Evolutionary conservation across 2,888 invertebrate species (phyloP), one percentile per base, ranked within the genome.

Genomic region (Hedychridium roseum): DNA sequence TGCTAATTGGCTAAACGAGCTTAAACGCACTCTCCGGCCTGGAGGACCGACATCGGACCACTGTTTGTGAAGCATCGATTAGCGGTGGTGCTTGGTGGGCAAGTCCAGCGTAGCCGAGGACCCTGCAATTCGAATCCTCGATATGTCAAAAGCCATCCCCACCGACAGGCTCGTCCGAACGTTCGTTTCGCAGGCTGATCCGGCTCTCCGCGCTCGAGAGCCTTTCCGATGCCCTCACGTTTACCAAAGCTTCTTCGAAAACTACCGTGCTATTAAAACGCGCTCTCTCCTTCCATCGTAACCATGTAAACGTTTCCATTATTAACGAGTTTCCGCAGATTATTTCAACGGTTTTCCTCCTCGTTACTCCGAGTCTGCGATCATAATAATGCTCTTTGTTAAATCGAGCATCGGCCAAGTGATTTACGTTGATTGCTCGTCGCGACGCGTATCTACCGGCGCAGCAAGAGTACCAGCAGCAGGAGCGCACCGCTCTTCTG

Each of bases 391-490:
- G 68, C 74, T 74, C 74, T 73, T 76, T 73, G 77, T 77, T 77
- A 76, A 76, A 77, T 77, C 74, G 74, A 76, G 74, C 74, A 76
- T 76, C 74, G 68, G 69, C 70, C 73, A 70, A 76, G 76, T 76
- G 74, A 77, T 76, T 77, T 76, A 76, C 74, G 75, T 76, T 75
- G 76, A 76, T 77, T 77, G 73, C 74, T 69, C 66, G 71, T 68
- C 70, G 68, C 68, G 66, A 66, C 68, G 63, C 52, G 43, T 60
- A 67, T 69, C 57, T 52, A 54, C 49, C 42, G 48, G 18, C 14
- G 27, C 23, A n/a, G n/a, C n/a, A n/a, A n/a, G n/a, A n/a, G n/a
- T n/a, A n/a, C n/a, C n/a, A n/a, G n/a, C n/a, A n/a, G n/a, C n/a
- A n/a, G n/a, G n/a, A n/a, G n/a, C n/a, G n/a, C n/a, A n/a, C n/a